phyloP scores from a whole-genome alignment of 2,797 vertebrate genomes.

The Gorsachius magnificus region DNA sequence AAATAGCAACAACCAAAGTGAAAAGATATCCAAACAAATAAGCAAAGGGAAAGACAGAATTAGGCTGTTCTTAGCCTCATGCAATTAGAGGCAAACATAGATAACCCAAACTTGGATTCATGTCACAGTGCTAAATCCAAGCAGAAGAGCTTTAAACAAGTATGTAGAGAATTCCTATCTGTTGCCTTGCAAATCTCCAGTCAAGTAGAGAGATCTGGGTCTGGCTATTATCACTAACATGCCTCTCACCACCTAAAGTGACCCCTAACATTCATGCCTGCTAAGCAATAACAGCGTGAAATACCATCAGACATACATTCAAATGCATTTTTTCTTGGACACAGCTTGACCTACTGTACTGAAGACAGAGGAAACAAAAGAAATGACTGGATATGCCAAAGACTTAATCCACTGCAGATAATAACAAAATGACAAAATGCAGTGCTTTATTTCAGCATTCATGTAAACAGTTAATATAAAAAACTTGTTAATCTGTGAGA shows the following conservation, averaged over 20 bases:
- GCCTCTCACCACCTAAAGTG: conserved; percentile 20
- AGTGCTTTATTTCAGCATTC: background rate
- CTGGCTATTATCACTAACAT: conserved; percentile 28
- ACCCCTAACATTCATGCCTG: conserved; percentile 27
- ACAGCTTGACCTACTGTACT: background rate
- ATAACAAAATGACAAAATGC: background rate
- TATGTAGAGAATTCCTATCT: conserved; percentile 39
- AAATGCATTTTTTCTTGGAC: background rate
- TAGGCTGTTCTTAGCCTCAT: background rate
- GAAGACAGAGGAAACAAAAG: background rate
- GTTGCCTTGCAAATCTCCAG: conserved; percentile 44
- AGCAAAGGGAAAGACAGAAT: conserved; percentile 26
- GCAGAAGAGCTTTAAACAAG: conserved; percentile 30
- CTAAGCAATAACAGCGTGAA: background rate
- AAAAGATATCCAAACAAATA: conserved; percentile 13
- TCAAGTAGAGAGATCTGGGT: conserved; percentile 1
- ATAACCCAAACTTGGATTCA: conserved; percentile 23
- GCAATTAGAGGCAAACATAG: background rate
- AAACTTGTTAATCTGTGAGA: background rate
- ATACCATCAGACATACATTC: conserved; percentile 28
- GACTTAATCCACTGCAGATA: background rate
- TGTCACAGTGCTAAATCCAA: conserved; percentile 19
- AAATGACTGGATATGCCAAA: background rate
- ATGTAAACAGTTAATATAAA: background rate
- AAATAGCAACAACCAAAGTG: background rate